phyloP scores from a whole-genome alignment of 2,797 vertebrate genomes.

The Monodelphis domestica region DNA sequence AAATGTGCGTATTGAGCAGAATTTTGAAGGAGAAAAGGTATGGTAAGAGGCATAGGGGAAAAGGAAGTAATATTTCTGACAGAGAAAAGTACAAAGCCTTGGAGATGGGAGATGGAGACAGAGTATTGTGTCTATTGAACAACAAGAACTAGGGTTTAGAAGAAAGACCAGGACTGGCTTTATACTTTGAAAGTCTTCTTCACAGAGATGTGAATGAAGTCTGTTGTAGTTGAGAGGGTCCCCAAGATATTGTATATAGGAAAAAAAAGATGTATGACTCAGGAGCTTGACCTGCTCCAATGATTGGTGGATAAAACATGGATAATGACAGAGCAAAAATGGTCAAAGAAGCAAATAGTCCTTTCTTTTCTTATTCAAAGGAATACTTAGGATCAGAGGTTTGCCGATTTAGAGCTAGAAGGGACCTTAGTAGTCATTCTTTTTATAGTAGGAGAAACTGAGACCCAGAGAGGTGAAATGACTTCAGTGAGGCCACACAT shows the following conservation, averaged over 20 bases:
- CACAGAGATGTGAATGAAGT: background rate
- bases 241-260: background rate
- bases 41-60: background rate
- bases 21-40: background rate
- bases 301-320: background rate
- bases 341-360: background rate
- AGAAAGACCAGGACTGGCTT: background rate
- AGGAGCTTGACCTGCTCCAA: background rate
- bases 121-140: background rate
- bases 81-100: background rate
- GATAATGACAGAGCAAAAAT: background rate
- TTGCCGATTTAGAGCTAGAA: background rate
- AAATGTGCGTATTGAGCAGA: background rate
- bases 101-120: background rate
- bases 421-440: background rate
- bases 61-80: background rate
- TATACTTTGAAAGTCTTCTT: background rate
- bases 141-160: background rate
- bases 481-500: background rate
- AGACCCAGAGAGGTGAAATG: background rate
- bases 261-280: background rate
- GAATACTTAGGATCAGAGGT: background rate
- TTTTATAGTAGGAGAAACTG: background rate
- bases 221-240: background rate
- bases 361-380: background rate